Base-by-base conservation (phyloP, 2,797 vertebrate species). In the Coracias cyanogaster region DNA sequence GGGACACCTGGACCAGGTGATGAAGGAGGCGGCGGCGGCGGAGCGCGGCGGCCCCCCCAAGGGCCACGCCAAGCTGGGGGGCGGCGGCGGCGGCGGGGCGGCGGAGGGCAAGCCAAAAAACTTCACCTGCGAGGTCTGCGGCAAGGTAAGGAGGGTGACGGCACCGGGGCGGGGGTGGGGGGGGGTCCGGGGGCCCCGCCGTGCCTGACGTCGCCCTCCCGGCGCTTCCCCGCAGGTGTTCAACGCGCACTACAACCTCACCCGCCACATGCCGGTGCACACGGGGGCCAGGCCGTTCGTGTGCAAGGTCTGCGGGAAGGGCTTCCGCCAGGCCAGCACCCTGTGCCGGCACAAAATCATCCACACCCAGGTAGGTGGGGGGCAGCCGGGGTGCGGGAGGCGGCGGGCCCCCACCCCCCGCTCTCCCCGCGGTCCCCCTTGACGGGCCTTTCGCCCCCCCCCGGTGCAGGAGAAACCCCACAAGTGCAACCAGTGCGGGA, bases 91-190 rank as follows among this genome's bases (percentile, higher is more conserved):
- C 73, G 96, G 98, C 79, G 94, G 97, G 52, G 85, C 98, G 2
- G 92, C 97, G 0, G 99, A 99, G 73, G 99, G 99, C 13, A 99
- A 99, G 82, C 99, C 99, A 88, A 99, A 99, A 95, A 99, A 99
- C 98, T 99, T 99, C 95, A 99, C 99, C 28, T 99, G 99, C 89
- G 99, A 99, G 98, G 99, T 99, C 90, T 99, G 99, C 96, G 99
- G 99, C 96, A 99, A 99, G 99, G 99, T 99, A 98, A 96, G 96
- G 15, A 74, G 58, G 21, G 6, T 9, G 39, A 35, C 66, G 41
- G 86, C 37, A 5, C 5, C 3, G 29, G 62, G 18, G 22, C 7
- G 37, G 20, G 1, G 17, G 21, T n/a, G 10, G 13, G n/a, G 12
- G 14, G 17, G 25, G 19, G 12, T 12, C 26, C 16, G 64, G 45